Percentiles rank a stretch among this genome's conserved stretches.
Evolutionary conservation across 2,113 vertebrate species (phyloP).

Genomic region (Panthera tigris): DNA sequence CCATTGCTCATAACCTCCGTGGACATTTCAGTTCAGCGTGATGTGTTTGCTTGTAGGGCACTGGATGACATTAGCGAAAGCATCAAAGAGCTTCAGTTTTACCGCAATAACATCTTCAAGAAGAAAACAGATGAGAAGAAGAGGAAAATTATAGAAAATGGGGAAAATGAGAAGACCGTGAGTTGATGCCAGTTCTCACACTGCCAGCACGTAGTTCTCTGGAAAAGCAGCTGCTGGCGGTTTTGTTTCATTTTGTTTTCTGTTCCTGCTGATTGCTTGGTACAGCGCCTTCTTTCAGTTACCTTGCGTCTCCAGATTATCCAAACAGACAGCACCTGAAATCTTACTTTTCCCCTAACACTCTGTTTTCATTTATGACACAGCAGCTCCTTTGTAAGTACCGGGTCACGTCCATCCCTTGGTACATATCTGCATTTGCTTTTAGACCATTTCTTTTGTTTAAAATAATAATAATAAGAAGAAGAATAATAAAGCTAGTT

Average conservation of each 20-base stretch:
- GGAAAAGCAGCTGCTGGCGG: slow-evolving; percentile 48
- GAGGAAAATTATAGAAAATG: slow-evolving; percentile 89
- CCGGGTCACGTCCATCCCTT: slow-evolving; percentile 46
- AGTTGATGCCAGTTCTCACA: slow-evolving; percentile 75
- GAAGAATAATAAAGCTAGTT: slow-evolving; percentile 82
- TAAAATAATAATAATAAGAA: slow-evolving; percentile 61
- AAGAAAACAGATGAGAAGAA: slow-evolving; percentile 88
- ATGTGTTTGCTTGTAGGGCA: slow-evolving; percentile 87
- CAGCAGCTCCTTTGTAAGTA: slow-evolving; percentile 8
- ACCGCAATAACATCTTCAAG: slow-evolving; percentile 94
- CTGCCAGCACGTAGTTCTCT: neutral
- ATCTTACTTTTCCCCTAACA: slow-evolving; percentile 35
- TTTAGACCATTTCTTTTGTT: slow-evolving; percentile 73
- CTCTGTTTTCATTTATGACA: slow-evolving; percentile 15
- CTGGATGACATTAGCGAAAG: slow-evolving; percentile 96
- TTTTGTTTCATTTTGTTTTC: neutral
- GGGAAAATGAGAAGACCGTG: slow-evolving; percentile 82
- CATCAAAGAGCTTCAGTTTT: slow-evolving; percentile 96
- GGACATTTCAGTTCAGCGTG: neutral
- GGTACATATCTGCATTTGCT: slow-evolving; percentile 68
- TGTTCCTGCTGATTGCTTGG: slow-evolving; percentile 47
- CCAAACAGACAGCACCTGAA: slow-evolving; percentile 45
- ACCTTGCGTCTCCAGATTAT: slow-evolving; percentile 64
- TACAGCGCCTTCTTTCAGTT: slow-evolving; percentile 66
- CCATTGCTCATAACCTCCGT: neutral